These are phyloP conservation scores for Dusona sp. DNA, from an alignment of 2,888 invertebrate species.

Conservation along the genomic window DNA sequence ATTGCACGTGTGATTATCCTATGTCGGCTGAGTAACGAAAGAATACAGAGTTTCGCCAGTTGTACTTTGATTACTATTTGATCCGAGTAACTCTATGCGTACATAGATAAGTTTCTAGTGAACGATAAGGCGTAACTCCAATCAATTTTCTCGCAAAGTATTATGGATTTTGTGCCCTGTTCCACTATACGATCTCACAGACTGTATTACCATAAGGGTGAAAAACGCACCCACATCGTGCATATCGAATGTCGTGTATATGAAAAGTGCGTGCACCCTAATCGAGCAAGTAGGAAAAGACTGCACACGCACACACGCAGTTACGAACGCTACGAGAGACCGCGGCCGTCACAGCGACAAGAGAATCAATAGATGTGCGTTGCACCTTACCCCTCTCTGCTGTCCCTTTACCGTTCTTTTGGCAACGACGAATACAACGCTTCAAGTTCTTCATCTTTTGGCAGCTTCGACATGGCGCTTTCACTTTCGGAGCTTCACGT, in stretches of 20 bases:
- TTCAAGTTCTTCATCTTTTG: constrained; percentile 67
- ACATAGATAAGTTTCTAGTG: too few species aligned
- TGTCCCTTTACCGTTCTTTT: constrained; percentile 72
- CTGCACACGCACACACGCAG: constrained; percentile 27
- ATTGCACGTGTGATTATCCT: too few species aligned
- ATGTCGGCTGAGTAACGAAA: too few species aligned
- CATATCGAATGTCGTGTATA: constrained; percentile 45
- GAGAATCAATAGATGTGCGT: constrained; percentile 84
- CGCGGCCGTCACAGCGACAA: constrained; percentile 73
- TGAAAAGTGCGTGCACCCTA: constrained; percentile 73
- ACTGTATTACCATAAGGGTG: constrained; percentile 31
- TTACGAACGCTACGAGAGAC: constrained; percentile 67
- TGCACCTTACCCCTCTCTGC: constrained; percentile 82
- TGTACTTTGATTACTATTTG: too few species aligned
- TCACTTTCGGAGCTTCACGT: too few species aligned
- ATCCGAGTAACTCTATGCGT: too few species aligned
- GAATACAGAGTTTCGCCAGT: too few species aligned
- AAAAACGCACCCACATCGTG: constrained; percentile 66
- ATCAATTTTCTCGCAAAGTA: too few species aligned
- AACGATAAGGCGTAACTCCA: too few species aligned
- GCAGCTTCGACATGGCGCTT: not conserved
- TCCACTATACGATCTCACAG: not conserved
- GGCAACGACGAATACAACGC: constrained; percentile 76
- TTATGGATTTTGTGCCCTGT: not conserved
- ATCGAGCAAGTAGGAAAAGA: constrained; percentile 57